These are phyloP conservation scores for Alviniconcha marisindica DNA, from an alignment of 1,140 invertebrate genomes.

Conservation along the genomic window DNA sequence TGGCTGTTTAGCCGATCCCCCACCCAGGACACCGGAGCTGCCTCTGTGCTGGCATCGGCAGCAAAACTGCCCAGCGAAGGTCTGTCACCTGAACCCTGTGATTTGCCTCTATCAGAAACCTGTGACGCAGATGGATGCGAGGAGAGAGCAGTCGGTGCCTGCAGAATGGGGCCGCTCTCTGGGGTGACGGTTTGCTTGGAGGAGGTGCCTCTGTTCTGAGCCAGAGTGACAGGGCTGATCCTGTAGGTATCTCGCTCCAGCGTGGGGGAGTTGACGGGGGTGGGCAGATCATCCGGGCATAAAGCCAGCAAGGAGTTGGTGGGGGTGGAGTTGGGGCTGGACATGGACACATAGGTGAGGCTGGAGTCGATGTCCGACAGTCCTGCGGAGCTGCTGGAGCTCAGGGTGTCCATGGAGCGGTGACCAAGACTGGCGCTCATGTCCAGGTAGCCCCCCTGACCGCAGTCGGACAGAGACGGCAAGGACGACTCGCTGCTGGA, in stretches of 20 bases:
- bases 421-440: slow-evolving; percentile 15
- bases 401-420: slow-evolving; percentile 45
- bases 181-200: background rate
- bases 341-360: slow-evolving; percentile 63
- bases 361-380: slow-evolving; percentile 57
- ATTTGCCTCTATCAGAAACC: background rate
- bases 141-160: background rate
- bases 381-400: slow-evolving; percentile 46
- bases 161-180: background rate
- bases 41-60: background rate
- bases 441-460: slow-evolving; percentile 44
- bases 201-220: too few relatives aligned
- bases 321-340: slow-evolving; percentile 53
- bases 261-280: slow-evolving; percentile 39
- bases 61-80: slow-evolving; percentile 13
- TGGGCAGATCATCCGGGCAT: slow-evolving; percentile 27
- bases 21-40: background rate
- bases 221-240: background rate
- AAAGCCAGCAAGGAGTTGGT: background rate
- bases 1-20: background rate
- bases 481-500: slow-evolving; percentile 41
- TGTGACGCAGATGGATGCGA: background rate
- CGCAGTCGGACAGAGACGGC: slow-evolving; percentile 38
- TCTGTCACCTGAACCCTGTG: background rate
- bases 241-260: background rate